Conservation (phyloP, 2,888 invertebrate species). For the Junonia oenone region DNA sequence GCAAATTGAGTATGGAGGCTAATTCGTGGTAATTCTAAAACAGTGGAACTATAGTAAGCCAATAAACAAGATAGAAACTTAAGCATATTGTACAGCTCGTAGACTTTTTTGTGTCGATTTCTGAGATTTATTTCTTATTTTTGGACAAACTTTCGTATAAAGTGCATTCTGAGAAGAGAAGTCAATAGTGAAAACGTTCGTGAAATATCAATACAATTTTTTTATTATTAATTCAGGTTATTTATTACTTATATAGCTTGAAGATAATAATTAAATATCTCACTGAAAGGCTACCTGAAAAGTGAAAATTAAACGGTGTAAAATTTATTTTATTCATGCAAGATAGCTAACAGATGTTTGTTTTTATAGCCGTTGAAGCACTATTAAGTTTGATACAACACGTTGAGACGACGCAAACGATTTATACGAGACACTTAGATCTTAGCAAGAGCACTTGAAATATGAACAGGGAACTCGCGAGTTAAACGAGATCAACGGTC, state of each 20-base stretch:
- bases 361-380: background rate
- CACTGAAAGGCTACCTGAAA: too few relatives aligned
- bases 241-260: too few relatives aligned
- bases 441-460: slow-evolving; percentile 11
- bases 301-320: too few relatives aligned
- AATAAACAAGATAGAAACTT: background rate
- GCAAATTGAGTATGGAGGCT: slow-evolving; percentile 15
- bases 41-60: slow-evolving; percentile 5
- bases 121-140: too few relatives aligned
- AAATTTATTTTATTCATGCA: too few relatives aligned
- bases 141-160: too few relatives aligned
- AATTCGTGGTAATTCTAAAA: slow-evolving; percentile 14
- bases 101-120: too few relatives aligned
- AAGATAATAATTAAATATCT: background rate
- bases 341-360: background rate
- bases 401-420: background rate
- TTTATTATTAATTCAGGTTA: too few relatives aligned
- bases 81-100: too few relatives aligned
- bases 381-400: background rate
- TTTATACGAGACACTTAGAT: slow-evolving; percentile 1
- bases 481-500: background rate
- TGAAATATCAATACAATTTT: too few relatives aligned
- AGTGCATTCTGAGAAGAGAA: too few relatives aligned
- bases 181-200: too few relatives aligned
- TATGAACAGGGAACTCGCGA: slow-evolving; percentile 11